These are phyloP conservation scores for Junonia oenone DNA, from an alignment of 2,888 invertebrate species.

Conservation along the genomic window DNA sequence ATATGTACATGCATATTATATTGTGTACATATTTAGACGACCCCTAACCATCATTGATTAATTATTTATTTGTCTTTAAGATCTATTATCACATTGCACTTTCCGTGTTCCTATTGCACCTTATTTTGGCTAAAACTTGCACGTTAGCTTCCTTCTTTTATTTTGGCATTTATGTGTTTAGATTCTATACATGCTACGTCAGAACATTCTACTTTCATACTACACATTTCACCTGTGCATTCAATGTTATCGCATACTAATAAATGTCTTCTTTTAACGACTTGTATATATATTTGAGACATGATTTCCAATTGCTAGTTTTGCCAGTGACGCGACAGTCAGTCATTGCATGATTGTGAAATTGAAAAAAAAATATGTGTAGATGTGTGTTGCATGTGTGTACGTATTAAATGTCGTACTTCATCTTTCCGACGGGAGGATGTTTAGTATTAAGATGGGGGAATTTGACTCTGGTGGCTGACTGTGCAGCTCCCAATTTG, in stretches of 20 bases:
- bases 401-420: slow-evolving; percentile 74
- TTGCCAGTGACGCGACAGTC: slow-evolving; percentile 45
- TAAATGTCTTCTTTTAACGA: slow-evolving; percentile 50
- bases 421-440: slow-evolving; percentile 69
- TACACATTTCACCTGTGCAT: slow-evolving; percentile 61
- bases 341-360: slow-evolving; percentile 69
- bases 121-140: slow-evolving; percentile 49
- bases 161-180: slow-evolving; percentile 48
- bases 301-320: slow-evolving; percentile 35
- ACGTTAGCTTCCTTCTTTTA: slow-evolving; percentile 58
- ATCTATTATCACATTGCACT: slow-evolving; percentile 45
- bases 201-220: slow-evolving; percentile 56
- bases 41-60: slow-evolving; percentile 12
- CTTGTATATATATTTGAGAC: slow-evolving; percentile 56
- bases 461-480: slow-evolving; percentile 77
- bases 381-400: slow-evolving; percentile 79
- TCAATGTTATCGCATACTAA: slow-evolving; percentile 57
- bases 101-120: slow-evolving; percentile 65
- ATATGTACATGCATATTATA: slow-evolving; percentile 17
- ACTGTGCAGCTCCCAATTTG: slow-evolving; percentile 57
- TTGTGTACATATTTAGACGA: slow-evolving; percentile 9
- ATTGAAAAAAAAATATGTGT: slow-evolving; percentile 48
- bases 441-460: slow-evolving; percentile 72
- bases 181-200: slow-evolving; percentile 44
- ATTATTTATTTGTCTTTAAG: slow-evolving; percentile 16